Conservation (phyloP, 2,113 vertebrate genomes). For the Neodontobutis hainanensis region DNA sequence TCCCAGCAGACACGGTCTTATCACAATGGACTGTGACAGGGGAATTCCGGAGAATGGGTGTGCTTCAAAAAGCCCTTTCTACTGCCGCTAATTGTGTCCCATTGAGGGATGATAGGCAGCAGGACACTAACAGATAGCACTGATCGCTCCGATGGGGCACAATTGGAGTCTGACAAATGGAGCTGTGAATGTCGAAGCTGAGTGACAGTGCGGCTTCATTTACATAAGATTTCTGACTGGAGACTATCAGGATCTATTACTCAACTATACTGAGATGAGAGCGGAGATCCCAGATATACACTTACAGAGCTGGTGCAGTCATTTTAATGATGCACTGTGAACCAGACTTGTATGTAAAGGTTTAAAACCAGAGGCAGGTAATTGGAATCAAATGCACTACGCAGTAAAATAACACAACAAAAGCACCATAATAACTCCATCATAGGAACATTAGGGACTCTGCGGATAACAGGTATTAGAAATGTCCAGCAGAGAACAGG, state of each 20-base stretch:
- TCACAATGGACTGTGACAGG: constrained; percentile 49
- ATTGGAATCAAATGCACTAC: too few relatives aligned
- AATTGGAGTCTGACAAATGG: constrained; percentile 15
- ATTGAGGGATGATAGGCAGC: constrained; percentile 34
- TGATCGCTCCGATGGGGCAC: constrained; percentile 23
- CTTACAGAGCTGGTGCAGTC: too few relatives aligned
- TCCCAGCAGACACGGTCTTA: constrained; percentile 38
- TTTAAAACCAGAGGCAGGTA: too few relatives aligned
- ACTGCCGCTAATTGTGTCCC: constrained; percentile 56
- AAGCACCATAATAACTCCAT: too few relatives aligned
- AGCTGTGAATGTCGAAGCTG: neutral
- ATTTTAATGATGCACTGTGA: too few relatives aligned
- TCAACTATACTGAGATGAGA: too few relatives aligned
- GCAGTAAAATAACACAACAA: too few relatives aligned
- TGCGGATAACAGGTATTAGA: too few relatives aligned
- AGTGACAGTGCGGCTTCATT: constrained; percentile 1
- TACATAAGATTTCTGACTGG: neutral
- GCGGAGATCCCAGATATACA: too few relatives aligned
- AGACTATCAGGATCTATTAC: neutral
- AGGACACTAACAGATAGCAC: constrained; percentile 36
- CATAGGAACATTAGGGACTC: too few relatives aligned
- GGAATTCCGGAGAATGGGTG: constrained; percentile 52
- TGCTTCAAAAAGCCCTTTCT: constrained; percentile 45
- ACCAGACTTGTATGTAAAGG: too few relatives aligned
- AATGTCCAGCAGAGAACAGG: too few relatives aligned